phyloP scores from a whole-genome alignment of 2,797 vertebrate species.

The Acropternis orthonyx region DNA sequence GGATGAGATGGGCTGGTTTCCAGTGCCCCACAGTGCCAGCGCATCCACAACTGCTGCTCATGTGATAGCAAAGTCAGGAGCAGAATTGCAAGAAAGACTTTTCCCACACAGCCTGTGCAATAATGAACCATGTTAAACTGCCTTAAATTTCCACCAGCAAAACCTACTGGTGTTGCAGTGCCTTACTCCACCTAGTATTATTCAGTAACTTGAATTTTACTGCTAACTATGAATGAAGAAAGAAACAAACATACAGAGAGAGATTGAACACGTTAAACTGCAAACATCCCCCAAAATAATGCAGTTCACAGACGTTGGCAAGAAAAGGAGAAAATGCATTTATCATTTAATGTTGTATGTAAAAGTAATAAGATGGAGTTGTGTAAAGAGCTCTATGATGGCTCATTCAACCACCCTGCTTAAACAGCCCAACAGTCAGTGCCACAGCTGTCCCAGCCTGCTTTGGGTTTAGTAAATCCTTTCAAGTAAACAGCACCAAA shows the following conservation, averaged over 20 bases:
- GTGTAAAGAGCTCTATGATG: not conserved
- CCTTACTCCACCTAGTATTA: not conserved
- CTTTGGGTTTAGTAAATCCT: constrained; percentile 26
- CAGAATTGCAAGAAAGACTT: not conserved
- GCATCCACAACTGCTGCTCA: not conserved
- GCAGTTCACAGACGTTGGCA: not conserved
- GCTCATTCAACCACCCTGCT: not conserved
- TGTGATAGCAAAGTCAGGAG: not conserved
- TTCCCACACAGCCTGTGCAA: not conserved
- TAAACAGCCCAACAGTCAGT: not conserved
- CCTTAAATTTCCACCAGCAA: not conserved
- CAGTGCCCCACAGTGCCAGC: not conserved
- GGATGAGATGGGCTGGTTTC: not conserved
- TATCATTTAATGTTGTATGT: not conserved
- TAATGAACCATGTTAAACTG: not conserved
- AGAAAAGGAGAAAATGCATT: not conserved
- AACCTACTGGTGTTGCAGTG: not conserved
- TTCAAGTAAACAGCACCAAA: constrained; percentile 19
- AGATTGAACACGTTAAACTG: not conserved
- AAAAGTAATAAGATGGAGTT: not conserved
- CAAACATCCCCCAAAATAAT: not conserved
- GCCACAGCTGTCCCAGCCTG: not conserved
- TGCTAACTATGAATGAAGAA: not conserved
- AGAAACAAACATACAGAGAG: not conserved
- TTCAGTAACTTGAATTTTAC: not conserved